A percentile compares a stretch with the other conserved stretches of the same genome.
Conservation (phyloP, 2,113 vertebrate genomes). For the Hippocampus comes region DNA sequence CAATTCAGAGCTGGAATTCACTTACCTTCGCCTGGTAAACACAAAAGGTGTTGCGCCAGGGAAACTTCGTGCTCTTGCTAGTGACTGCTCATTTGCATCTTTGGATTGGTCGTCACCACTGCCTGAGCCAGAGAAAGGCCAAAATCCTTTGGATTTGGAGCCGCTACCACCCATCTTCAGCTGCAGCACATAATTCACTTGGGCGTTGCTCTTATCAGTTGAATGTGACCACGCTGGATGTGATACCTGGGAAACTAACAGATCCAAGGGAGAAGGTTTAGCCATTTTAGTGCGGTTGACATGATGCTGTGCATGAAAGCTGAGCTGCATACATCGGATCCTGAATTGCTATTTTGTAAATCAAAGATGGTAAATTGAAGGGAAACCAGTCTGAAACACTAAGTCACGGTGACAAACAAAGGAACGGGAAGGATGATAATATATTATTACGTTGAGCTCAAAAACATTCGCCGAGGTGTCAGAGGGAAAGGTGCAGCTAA, state of each 20-base stretch:
- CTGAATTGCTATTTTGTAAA: not conserved
- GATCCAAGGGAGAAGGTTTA: not conserved
- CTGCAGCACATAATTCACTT: slow-evolving; percentile 77
- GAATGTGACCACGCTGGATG: slow-evolving; percentile 5
- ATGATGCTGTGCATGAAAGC: not conserved
- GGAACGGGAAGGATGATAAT: not conserved
- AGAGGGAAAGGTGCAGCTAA: slow-evolving; percentile 9
- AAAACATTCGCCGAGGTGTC: not conserved
- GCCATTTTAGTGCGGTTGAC: not conserved
- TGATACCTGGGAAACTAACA: slow-evolving; percentile 30
- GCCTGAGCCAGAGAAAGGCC: slow-evolving; percentile 85
- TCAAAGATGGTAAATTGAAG: not conserved
- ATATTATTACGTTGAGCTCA: not conserved
- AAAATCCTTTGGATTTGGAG: slow-evolving; percentile 88
- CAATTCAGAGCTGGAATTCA: slow-evolving; percentile 5
- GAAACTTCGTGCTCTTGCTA: slow-evolving; percentile 76
- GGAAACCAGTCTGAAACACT: not conserved
- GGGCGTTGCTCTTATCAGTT: slow-evolving; percentile 35
- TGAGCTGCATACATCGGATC: not conserved
- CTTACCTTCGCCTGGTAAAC: slow-evolving; percentile 88
- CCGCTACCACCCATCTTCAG: slow-evolving; percentile 89
- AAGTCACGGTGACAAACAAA: not conserved
- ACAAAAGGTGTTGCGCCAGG: slow-evolving; percentile 84
- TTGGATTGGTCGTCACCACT: slow-evolving; percentile 70
- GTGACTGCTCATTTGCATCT: slow-evolving; percentile 77